Percentiles rank a stretch among this genome's conserved stretches.
These are phyloP conservation scores for Phyllostomus discolor DNA, from an alignment of 2,113 vertebrate species.

Conservation along the genomic window DNA sequence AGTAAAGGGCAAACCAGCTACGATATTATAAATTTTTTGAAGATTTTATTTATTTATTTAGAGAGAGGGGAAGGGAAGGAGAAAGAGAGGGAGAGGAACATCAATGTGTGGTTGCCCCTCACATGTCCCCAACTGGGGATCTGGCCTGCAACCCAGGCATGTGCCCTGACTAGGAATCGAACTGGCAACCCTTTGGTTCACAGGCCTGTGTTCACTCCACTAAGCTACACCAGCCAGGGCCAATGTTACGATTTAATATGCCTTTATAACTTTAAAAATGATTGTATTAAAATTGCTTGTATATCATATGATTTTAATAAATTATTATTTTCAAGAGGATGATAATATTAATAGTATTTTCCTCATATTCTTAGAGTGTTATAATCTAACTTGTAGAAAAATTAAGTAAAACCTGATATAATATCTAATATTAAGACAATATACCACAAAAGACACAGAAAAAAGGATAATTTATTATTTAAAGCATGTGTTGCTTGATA, in stretches of 20 bases:
- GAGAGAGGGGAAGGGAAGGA: too few relatives aligned
- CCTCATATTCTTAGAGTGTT: not conserved
- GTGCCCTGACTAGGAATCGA: too few relatives aligned
- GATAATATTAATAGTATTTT: not conserved
- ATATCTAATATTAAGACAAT: not conserved
- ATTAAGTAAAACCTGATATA: slow-evolving; percentile 8
- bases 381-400: not conserved
- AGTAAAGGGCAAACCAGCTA: not conserved
- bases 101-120: too few relatives aligned
- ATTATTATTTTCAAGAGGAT: slow-evolving; percentile 2
- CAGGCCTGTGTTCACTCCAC: too few relatives aligned
- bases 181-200: too few relatives aligned
- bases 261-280: slow-evolving; percentile 38
- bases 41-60: too few relatives aligned
- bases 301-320: slow-evolving; percentile 20
- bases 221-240: too few relatives aligned
- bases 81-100: too few relatives aligned
- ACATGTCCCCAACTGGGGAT: too few relatives aligned
- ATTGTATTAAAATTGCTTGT: not conserved
- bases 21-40: not conserved
- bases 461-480: not conserved
- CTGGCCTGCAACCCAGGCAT: too few relatives aligned
- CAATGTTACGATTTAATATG: not conserved
- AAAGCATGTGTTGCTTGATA: not conserved
- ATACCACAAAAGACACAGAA: not conserved